These are phyloP conservation scores for Trichechus manatus DNA, from an alignment of 2,113 vertebrate species.

Conservation along the genomic window DNA sequence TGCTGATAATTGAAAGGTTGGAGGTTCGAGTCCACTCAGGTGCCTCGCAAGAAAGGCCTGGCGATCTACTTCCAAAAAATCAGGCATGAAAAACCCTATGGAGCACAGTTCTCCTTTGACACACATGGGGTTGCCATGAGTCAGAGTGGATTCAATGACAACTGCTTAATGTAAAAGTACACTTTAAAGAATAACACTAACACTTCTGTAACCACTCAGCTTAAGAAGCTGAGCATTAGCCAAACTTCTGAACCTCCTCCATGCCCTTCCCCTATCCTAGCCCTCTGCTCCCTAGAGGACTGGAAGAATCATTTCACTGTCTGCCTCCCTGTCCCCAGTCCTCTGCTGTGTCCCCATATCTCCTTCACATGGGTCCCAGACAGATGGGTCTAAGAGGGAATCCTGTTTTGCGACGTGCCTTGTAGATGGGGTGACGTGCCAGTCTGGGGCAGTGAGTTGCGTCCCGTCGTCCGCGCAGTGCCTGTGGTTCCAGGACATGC, in stretches of 20 bases:
- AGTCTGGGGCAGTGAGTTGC: background rate
- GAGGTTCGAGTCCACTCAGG: no score
- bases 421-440: background rate
- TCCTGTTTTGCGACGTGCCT: background rate
- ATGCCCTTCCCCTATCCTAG: background rate
- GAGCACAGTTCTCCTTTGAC: no score
- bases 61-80: no score
- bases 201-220: background rate
- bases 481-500: rapidly evolving
- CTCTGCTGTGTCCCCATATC: background rate
- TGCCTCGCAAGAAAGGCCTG: no score
- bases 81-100: no score
- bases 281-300: background rate
- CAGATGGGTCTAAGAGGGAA: background rate
- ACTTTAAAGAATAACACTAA: background rate
- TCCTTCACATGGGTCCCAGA: background rate
- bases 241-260: background rate
- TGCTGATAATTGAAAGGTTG: no score
- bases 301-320: background rate
- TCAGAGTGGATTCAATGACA: no score
- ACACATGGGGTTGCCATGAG: no score
- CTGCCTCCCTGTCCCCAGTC: background rate
- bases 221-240: background rate
- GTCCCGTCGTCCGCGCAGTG: no score
- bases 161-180: background rate